Conservation (phyloP, 2,113 vertebrate species). For the Eretmochelys imbricata region DNA sequence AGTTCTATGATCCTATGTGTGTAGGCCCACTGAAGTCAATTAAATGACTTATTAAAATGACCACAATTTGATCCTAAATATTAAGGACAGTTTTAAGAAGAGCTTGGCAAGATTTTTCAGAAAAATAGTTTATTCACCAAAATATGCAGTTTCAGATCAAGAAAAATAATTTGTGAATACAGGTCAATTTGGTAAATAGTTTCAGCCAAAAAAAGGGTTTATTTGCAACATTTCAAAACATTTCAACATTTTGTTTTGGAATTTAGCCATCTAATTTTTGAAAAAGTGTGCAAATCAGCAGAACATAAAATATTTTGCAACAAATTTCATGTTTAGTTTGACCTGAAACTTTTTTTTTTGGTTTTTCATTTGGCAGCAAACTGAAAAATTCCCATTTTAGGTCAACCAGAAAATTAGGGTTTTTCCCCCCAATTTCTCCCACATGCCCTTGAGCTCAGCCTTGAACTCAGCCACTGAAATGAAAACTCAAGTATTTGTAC, state of each 20-base stretch:
- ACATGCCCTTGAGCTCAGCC: background rate
- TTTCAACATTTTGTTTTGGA: background rate
- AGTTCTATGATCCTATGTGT: too few relatives aligned
- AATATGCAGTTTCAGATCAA: too few relatives aligned
- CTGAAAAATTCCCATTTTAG: background rate
- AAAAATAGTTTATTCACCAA: too few relatives aligned
- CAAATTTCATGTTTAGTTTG: background rate
- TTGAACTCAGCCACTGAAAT: background rate
- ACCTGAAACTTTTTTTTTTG: background rate
- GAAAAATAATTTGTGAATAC: too few relatives aligned
- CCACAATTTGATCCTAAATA: too few relatives aligned
- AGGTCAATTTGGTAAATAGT: too few relatives aligned
- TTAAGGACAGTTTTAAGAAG: too few relatives aligned
- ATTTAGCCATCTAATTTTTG: background rate
- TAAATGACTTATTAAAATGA: too few relatives aligned
- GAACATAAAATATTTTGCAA: background rate
- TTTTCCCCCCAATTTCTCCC: background rate
- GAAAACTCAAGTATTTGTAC: background rate
- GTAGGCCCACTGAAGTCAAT: too few relatives aligned
- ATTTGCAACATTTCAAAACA: too few relatives aligned
- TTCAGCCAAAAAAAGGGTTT: too few relatives aligned
- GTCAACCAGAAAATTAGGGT: background rate
- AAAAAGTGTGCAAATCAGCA: background rate
- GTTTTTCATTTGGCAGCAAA: background rate
- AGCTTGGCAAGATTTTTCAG: too few relatives aligned